Base-by-base conservation (phyloP, 2,888 invertebrate genomes). In the Euproctis similis region DNA sequence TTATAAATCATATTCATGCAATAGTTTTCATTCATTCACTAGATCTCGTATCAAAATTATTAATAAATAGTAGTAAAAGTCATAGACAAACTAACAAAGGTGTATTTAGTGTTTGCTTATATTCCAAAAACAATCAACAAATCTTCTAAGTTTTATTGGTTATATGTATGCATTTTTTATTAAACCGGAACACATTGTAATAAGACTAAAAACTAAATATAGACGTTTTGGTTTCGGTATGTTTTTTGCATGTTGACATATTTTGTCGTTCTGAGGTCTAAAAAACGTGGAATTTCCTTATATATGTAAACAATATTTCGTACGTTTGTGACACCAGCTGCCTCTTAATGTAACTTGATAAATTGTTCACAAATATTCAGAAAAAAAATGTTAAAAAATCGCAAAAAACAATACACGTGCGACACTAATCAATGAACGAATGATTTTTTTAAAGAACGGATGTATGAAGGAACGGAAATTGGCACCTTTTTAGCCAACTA, bases 381-480 rank as follows among this genome's bases (percentile, higher is more conserved):
- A 75, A 64, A 71, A 75, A 64, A 57, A 60, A 36, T 34, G 34
- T 39, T 59, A 57, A 67, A 71, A 75, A 74, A 74, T 70, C 41
- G 42, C 48, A 54, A 71, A 23, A 80, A 78, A 73, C 59, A 53
- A 52, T 55, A 49, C 72, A 66, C 69, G 73, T 70, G 70, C 68
- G 67, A 66, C 72, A 72, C 76, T 72, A 78, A 80, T 80, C 76
- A 80, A 56, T 59, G 54, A 50, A 62, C 65, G 71, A 31, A 71
- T 59, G 81, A 81, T 77, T 81, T n/a, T n/a, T n/a, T 81, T 78
- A 71, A 70, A 63, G 58, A 69, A 73, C 81, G 82, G 82, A 81
- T 80, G 74, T 64, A 52, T 44, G 55, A 68, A 61, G 49, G 58
- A 74, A 63, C 81, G 82, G 82, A 84, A 73, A 84, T 82, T 81